Conservation (phyloP, 2,113 vertebrate genomes). For the Climacteris rufus region DNA sequence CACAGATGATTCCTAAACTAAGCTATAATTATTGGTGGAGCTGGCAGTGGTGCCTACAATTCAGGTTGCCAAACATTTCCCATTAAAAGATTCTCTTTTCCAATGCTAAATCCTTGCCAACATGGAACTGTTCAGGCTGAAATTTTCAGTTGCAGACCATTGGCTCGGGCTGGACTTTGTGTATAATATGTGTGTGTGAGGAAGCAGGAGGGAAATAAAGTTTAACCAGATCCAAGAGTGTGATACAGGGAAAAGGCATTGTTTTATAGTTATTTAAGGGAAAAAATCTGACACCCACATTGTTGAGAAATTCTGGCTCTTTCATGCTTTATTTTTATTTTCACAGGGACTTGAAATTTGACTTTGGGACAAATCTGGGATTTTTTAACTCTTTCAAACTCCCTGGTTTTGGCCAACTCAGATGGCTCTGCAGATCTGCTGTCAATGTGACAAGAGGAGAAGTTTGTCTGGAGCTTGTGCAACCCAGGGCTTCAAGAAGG, state of each 20-base stretch:
- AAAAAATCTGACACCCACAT: not conserved
- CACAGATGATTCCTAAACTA: not conserved
- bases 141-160: not conserved
- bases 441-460: not conserved
- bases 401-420: not conserved
- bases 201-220: not conserved
- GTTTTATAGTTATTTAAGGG: not conserved
- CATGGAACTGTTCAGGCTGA: not conserved
- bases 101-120: not conserved
- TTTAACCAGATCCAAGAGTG: not conserved
- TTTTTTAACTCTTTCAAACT: not conserved
- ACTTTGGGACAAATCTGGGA: not conserved
- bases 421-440: not conserved
- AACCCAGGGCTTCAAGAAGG: not conserved
- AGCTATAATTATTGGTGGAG: conserved; percentile 48
- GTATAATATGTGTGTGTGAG: not conserved
- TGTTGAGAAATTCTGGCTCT: not conserved
- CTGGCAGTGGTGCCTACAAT: conserved; percentile 11
- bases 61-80: conserved; percentile 39
- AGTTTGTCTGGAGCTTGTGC: not conserved
- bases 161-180: not conserved
- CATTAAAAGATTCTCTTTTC: conserved; percentile 17
- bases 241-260: not conserved
- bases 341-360: not conserved
- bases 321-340: not conserved